These are phyloP conservation scores for Anarhynchus alexandrinus DNA, from an alignment of 2,113 vertebrate species.

Conservation along the genomic window DNA sequence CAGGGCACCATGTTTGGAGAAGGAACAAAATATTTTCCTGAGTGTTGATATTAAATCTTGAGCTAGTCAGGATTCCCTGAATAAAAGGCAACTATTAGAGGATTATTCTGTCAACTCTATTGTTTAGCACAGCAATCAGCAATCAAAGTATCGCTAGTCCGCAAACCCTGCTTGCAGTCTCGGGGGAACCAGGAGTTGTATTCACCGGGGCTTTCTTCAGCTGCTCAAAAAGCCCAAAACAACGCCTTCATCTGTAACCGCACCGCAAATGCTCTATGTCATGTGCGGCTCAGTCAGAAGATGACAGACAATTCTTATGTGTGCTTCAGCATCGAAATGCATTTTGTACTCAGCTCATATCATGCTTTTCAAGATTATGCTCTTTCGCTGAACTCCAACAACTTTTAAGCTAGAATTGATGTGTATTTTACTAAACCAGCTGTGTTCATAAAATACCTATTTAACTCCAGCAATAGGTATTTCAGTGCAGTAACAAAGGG, in stretches of 20 bases:
- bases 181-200: neutral
- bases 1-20: neutral
- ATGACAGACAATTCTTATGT: accelerated
- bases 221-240: neutral
- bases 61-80: neutral
- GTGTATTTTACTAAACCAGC: neutral
- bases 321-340: neutral
- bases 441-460: neutral
- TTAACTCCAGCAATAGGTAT: neutral
- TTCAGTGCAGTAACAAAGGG: neutral
- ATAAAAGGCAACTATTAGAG: neutral
- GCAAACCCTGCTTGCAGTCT: neutral
- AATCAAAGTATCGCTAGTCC: neutral
- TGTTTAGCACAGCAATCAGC: neutral
- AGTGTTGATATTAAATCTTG: neutral
- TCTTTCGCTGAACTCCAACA: neutral
- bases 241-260: neutral
- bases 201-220: neutral
- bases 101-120: neutral
- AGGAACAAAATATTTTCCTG: neutral
- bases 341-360: accelerated
- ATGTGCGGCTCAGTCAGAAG: neutral
- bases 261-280: neutral
- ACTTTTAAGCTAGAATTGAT: neutral
- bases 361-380: neutral